These are phyloP conservation scores for Cossypha heuglini DNA, from an alignment of 2,797 vertebrate genomes.

Conservation along the genomic window DNA sequence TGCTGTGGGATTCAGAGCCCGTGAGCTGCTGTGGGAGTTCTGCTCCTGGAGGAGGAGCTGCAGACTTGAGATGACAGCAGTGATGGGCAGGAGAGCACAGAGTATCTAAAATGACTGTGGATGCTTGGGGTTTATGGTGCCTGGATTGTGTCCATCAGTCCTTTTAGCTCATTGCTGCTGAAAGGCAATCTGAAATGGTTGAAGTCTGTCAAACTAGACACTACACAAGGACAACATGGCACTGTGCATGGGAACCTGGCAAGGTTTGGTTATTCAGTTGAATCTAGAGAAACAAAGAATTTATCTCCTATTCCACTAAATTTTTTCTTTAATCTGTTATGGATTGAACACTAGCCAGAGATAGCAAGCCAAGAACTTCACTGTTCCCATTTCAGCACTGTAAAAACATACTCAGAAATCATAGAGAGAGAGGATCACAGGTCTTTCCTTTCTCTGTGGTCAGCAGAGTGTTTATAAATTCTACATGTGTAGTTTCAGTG, in stretches of 20 bases:
- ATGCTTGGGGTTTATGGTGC: background rate
- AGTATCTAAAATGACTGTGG: background rate
- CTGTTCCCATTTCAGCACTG: background rate
- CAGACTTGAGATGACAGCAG: background rate
- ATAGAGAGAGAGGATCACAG: background rate
- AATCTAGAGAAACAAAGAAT: constrained; percentile 40
- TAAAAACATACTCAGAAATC: constrained; percentile 30
- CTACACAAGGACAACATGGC: background rate
- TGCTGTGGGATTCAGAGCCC: background rate
- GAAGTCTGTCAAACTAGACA: background rate
- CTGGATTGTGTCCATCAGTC: background rate
- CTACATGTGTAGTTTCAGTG: background rate
- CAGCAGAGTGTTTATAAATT: constrained; percentile 6
- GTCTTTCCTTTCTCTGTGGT: constrained; percentile 11
- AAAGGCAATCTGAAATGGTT: background rate
- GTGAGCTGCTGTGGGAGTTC: background rate
- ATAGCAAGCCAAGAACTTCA: constrained; percentile 24
- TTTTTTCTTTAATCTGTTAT: constrained; percentile 37
- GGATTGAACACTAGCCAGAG: background rate
- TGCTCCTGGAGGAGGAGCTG: background rate
- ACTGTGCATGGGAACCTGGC: constrained; percentile 11
- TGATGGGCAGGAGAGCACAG: background rate
- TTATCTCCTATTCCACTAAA: constrained; percentile 1
- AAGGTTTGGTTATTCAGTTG: background rate
- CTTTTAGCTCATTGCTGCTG: background rate